Conservation (phyloP, 2,797 vertebrate species). For the Ctenopoma multispine region DNA sequence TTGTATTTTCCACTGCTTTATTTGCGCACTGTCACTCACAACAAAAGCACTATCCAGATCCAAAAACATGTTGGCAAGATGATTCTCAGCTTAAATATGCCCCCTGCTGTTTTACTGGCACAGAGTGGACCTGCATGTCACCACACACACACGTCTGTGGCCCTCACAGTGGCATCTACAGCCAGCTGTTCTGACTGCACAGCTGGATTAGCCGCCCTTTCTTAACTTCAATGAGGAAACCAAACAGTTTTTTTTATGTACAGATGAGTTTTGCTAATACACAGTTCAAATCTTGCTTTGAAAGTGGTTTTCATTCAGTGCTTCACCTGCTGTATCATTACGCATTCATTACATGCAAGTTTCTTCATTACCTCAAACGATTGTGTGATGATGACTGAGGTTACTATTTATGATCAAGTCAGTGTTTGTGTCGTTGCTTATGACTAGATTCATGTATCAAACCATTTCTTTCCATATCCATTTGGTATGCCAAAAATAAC, state of each 20-base stretch:
- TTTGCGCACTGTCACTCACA: slow-evolving; percentile 26
- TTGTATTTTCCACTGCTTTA: slow-evolving; percentile 29
- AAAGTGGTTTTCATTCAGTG: background rate
- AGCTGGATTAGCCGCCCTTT: slow-evolving; percentile 19
- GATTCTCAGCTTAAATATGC: slow-evolving; percentile 41
- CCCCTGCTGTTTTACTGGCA: slow-evolving; percentile 42
- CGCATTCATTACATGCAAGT: background rate
- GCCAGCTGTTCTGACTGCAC: slow-evolving; percentile 12
- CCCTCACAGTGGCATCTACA: slow-evolving; percentile 23
- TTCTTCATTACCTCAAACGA: background rate
- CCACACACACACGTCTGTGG: slow-evolving; percentile 24
- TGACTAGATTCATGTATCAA: slow-evolving; percentile 12
- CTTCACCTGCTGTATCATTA: background rate
- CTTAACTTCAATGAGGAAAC: slow-evolving; percentile 11
- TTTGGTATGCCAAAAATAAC: slow-evolving; percentile 8
- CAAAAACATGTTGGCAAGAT: slow-evolving; percentile 49
- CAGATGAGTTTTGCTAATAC: background rate
- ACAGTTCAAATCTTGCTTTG: background rate
- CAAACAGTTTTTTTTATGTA: background rate
- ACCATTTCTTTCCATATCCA: background rate
- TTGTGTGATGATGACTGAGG: background rate
- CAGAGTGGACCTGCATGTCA: slow-evolving; percentile 35
- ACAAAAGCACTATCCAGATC: slow-evolving; percentile 30
- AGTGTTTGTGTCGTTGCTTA: slow-evolving; percentile 3
- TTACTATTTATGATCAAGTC: slow-evolving; percentile 2